phyloP scores from a whole-genome alignment of 2,113 vertebrate species.

The Xerus inauris region DNA sequence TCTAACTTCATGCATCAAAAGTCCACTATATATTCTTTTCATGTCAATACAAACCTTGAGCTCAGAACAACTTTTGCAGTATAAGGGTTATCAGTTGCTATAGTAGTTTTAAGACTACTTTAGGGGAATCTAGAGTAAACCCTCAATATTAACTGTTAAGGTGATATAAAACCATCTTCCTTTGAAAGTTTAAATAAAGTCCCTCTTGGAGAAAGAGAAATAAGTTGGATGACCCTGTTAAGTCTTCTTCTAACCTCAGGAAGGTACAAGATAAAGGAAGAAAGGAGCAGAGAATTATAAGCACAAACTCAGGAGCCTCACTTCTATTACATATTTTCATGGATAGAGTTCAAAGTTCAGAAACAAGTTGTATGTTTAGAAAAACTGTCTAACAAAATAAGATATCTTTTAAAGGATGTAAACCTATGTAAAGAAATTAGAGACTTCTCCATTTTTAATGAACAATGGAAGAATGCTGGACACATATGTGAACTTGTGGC shows the following conservation, averaged over 20 bases:
- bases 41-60: neutral
- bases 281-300: neutral
- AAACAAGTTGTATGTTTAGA: neutral
- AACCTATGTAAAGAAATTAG: neutral
- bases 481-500: neutral
- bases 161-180: neutral
- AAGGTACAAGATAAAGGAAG: neutral
- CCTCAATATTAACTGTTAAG: neutral
- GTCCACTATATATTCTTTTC: neutral
- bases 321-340: neutral
- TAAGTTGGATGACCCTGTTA: neutral
- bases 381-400: neutral
- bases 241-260: neutral
- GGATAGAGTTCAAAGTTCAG: neutral
- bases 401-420: neutral
- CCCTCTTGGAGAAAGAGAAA: neutral
- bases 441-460: neutral
- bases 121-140: neutral
- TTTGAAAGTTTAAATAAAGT: conserved; percentile 21
- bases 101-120: neutral
- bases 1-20: neutral
- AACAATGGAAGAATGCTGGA: neutral
- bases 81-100: neutral
- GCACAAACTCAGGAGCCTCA: neutral
- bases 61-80: neutral